Percentiles rank a stretch among this genome's conserved stretches.
phyloP scores from a whole-genome alignment of 2,113 vertebrate genomes.

The Oostethus manadensis region DNA sequence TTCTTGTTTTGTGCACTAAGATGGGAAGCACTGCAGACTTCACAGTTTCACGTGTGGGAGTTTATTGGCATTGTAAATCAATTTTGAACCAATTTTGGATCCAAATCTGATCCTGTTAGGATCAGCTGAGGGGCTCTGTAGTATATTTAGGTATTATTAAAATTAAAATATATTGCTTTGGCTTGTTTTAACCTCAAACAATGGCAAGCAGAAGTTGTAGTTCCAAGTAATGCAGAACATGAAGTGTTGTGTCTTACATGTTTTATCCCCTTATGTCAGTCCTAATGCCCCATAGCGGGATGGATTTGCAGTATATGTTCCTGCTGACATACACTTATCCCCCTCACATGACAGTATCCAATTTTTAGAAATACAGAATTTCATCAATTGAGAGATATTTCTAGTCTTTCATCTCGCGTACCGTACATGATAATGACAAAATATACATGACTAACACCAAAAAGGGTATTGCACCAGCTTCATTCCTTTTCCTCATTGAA shows the following conservation, averaged over 20 bases:
- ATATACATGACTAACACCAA: too few relatives aligned
- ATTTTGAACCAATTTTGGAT: background rate
- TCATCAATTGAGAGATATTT: too few relatives aligned
- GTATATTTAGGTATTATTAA: background rate
- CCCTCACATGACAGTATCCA: too few relatives aligned
- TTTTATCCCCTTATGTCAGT: too few relatives aligned
- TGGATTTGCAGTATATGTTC: too few relatives aligned
- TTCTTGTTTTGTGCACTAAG: background rate
- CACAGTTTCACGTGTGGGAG: background rate
- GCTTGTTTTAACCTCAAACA: background rate
- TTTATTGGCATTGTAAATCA: background rate
- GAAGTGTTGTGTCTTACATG: too few relatives aligned
- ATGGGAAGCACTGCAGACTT: background rate
- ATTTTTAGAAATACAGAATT: too few relatives aligned
- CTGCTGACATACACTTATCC: too few relatives aligned
- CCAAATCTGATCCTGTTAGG: background rate
- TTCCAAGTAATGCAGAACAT: background rate
- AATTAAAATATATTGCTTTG: background rate
- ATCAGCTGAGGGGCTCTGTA: background rate
- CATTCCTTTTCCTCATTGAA: conserved; percentile 9
- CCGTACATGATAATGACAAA: background rate
- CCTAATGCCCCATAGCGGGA: too few relatives aligned
- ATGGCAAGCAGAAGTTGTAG: background rate
- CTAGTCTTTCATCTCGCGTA: background rate
- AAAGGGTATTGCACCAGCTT: background rate